Evolutionary conservation across 2,797 vertebrate genomes (phyloP).

Genomic region (Pagetopsis macropterus): DNA sequence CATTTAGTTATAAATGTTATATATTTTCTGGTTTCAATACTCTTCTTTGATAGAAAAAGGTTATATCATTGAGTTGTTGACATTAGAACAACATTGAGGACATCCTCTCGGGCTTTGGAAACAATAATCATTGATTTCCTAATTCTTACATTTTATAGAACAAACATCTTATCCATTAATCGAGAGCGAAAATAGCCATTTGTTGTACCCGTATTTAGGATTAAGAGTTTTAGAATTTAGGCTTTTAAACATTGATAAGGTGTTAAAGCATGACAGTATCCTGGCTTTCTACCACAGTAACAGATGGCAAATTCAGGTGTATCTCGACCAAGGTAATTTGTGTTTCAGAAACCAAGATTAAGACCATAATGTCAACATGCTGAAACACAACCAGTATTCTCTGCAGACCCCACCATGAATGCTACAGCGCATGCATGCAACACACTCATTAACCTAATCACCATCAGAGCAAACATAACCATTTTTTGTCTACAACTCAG

Average conservation of each 20-base stretch:
- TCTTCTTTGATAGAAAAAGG: no score
- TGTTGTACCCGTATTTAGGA: neutral
- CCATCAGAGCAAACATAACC: conserved; percentile 29
- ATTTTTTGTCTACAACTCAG: conserved; percentile 21
- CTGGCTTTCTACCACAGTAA: neutral
- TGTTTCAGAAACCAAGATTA: neutral
- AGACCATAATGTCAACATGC: neutral
- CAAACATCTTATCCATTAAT: no score
- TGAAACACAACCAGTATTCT: neutral
- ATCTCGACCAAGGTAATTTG: neutral
- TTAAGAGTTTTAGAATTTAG: neutral
- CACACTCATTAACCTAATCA: conserved; percentile 33
- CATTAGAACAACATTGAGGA: no score
- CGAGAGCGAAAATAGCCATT: no score
- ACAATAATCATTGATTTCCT: no score
- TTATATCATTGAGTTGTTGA: no score
- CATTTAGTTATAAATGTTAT: no score
- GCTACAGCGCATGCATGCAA: conserved; percentile 1
- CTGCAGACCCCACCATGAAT: neutral
- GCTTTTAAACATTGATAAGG: neutral
- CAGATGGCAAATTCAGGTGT: neutral
- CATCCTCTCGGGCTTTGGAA: no score
- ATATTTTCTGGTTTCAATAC: no score
- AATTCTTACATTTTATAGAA: no score
- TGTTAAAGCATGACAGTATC: neutral